Conservation (phyloP, 2,888 invertebrate species). For the Agrotis clavis region DNA sequence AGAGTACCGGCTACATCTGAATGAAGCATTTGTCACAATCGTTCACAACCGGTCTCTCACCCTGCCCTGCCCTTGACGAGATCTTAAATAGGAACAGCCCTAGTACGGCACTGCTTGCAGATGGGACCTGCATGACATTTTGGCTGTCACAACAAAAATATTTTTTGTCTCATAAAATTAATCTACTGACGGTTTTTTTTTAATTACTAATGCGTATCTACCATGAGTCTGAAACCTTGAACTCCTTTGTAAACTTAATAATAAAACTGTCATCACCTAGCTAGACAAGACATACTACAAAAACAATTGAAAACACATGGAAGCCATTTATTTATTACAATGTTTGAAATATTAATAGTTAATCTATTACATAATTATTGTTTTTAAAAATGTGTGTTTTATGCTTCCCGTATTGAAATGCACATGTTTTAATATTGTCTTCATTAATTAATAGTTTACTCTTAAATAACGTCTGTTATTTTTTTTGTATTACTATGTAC, state of each 20-base stretch:
- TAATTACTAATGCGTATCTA: too few species aligned
- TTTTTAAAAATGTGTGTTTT: neutral
- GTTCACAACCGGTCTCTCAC: too few species aligned
- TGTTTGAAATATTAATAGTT: constrained; percentile 22
- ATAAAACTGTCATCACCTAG: constrained; percentile 32
- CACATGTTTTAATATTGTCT: constrained; percentile 34
- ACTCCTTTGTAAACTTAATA: constrained; percentile 24
- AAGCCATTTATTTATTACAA: constrained; percentile 21
- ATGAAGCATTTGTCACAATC: too few species aligned
- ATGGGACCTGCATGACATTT: neutral
- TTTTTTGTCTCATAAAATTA: too few species aligned
- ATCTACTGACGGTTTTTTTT: too few species aligned
- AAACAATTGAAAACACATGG: constrained; percentile 50
- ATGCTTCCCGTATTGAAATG: constrained; percentile 11
- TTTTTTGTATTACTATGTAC: too few species aligned
- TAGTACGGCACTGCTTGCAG: too few species aligned
- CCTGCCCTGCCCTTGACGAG: too few species aligned
- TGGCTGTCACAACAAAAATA: neutral
- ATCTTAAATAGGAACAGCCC: too few species aligned
- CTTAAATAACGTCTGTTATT: too few species aligned
- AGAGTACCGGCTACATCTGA: too few species aligned
- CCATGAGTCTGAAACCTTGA: constrained; percentile 39
- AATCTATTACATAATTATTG: neutral
- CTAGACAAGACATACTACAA: constrained; percentile 45
- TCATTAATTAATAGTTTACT: constrained; percentile 7